A percentile compares a stretch with the other conserved stretches of the same genome.
These are phyloP conservation scores for Xestia c-nigrum DNA, from an alignment of 2,888 invertebrate genomes.

Conservation along the genomic window DNA sequence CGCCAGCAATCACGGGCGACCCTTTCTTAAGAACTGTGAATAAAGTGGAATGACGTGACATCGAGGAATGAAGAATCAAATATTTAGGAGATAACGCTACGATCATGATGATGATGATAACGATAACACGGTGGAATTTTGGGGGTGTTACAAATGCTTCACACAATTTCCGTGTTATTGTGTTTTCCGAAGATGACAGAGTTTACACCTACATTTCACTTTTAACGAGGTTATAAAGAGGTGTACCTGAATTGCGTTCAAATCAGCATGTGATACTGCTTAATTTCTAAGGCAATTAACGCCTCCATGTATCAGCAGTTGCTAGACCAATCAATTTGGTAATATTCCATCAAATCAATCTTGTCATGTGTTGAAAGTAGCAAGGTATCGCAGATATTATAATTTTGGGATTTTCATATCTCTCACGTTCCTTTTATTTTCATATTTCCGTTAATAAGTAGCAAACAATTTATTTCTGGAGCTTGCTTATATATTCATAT, in stretches of 20 bases:
- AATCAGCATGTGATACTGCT: neutral
- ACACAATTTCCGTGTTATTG: neutral
- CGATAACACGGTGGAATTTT: neutral
- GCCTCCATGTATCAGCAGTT: neutral
- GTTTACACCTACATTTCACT: neutral
- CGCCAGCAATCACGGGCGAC: constrained; percentile 29
- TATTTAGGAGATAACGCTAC: constrained; percentile 11
- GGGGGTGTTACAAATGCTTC: neutral
- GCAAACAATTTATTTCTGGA: neutral
- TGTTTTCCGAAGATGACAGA: neutral
- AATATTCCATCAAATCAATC: neutral
- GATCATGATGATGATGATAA: too few relatives aligned
- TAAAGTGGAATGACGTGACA: constrained; percentile 11
- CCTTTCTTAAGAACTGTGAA: constrained; percentile 27
- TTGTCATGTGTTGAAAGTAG: neutral
- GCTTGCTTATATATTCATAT: neutral
- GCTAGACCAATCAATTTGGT: neutral
- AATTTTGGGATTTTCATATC: neutral
- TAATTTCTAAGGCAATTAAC: neutral
- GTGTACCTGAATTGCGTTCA: neutral
- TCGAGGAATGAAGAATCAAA: constrained; percentile 17
- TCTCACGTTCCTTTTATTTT: neutral
- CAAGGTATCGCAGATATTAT: neutral
- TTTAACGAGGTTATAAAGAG: neutral
- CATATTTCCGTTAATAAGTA: neutral